Conservation (phyloP, 2,888 invertebrate species). For the Ornithoptera alexandrae region DNA sequence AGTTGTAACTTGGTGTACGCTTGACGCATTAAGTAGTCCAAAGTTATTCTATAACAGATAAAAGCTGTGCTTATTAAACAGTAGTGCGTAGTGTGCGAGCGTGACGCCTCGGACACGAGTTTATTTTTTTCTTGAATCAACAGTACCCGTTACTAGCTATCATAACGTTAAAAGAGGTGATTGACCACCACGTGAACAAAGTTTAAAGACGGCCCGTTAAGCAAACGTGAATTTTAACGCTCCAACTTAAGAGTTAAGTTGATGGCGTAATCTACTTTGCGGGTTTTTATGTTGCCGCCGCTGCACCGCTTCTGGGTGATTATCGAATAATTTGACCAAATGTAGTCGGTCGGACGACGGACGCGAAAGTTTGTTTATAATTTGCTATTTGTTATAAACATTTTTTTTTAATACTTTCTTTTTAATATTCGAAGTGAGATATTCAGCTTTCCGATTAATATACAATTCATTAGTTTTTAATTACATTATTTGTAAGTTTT, state of each 20-base stretch:
- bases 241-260: constrained; percentile 12
- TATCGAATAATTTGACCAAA: constrained; percentile 25
- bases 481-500: too few species aligned
- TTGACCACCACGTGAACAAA: constrained; percentile 52
- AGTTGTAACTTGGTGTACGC: too few species aligned
- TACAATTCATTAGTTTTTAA: too few species aligned
- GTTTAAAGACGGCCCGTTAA: constrained; percentile 13
- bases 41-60: too few species aligned
- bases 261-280: constrained; percentile 10
- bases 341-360: neutral
- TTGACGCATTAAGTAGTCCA: too few species aligned
- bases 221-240: constrained; percentile 34
- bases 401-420: neutral
- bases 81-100: constrained; percentile 24
- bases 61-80: neutral
- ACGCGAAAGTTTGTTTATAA: constrained; percentile 11
- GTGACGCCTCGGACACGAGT: constrained; percentile 36
- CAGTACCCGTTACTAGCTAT: constrained; percentile 56
- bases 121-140: constrained; percentile 52
- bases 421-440: neutral
- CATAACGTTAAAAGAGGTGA: constrained; percentile 58
- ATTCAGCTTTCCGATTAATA: too few species aligned
- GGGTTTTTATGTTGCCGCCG: constrained; percentile 10
- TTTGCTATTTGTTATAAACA: neutral
- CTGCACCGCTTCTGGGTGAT: constrained; percentile 16